A percentile compares a stretch with the other conserved stretches of the same genome.
Evolutionary conservation across 35 echinoderm and acorn worm species (phyloP).

Genomic region (Apostichopus parvimensis): DNA sequence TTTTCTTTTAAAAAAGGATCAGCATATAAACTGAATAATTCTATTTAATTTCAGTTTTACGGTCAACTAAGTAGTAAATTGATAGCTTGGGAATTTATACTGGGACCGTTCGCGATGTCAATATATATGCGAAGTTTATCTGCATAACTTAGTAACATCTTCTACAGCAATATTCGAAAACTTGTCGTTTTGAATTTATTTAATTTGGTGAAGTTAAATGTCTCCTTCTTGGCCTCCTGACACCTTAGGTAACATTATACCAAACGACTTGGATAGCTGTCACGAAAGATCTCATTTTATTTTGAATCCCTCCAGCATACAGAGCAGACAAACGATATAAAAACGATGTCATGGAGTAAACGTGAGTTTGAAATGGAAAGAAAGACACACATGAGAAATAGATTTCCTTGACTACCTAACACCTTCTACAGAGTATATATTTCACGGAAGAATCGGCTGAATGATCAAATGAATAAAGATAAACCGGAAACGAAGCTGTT

Average conservation of each 20-base stretch:
- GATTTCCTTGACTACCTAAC: background rate
- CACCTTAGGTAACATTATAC: background rate
- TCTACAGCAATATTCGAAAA: background rate
- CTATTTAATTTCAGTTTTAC: background rate
- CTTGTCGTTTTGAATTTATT: background rate
- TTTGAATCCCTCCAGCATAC: background rate
- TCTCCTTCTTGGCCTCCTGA: background rate
- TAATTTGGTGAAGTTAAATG: background rate
- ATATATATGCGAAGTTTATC: too few species aligned
- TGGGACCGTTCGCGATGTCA: too few species aligned
- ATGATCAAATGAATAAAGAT: too few species aligned
- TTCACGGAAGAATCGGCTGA: background rate
- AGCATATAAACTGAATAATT: background rate
- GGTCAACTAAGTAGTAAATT: background rate
- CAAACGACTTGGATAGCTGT: background rate
- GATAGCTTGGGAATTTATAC: too few species aligned
- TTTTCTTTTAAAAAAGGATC: background rate
- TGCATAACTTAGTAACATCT: too few species aligned
- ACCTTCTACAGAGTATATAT: background rate
- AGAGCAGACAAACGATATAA: background rate
- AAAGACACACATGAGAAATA: background rate
- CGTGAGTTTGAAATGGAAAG: background rate
- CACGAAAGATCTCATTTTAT: background rate
- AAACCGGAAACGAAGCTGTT: too few species aligned
- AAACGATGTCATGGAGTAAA: background rate